phyloP scores from a whole-genome alignment of 1,140 invertebrate species.

The Calliphora vicina region DNA sequence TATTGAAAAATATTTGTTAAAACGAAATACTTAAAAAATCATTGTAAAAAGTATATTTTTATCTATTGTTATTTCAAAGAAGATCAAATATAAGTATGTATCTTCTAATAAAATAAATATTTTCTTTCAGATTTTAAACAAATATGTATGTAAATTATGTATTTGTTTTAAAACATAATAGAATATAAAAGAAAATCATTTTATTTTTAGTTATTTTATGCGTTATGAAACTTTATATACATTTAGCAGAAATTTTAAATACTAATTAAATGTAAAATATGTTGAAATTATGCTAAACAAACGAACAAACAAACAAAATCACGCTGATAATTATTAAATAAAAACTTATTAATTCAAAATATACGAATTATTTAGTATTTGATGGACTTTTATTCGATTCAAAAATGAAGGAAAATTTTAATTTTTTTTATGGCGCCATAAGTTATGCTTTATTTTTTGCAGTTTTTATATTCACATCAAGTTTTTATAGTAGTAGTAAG shows the following conservation, averaged over 20 bases:
- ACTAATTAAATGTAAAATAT: not conserved
- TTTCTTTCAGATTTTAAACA: not conserved
- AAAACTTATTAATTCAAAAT: not conserved
- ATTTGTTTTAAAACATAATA: not conserved
- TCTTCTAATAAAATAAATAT: not conserved
- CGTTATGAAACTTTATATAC: not conserved
- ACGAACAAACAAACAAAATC: not conserved
- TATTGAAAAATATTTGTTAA: not conserved
- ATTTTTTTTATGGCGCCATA: no score
- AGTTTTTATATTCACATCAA: no score
- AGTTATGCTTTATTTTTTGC: no score
- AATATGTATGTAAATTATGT: not conserved
- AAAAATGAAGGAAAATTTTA: no score
- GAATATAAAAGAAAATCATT: not conserved
- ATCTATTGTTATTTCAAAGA: not conserved
- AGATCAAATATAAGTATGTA: not conserved
- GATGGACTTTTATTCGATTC: not conserved
- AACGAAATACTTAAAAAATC: not conserved
- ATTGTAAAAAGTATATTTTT: conserved; percentile 8
- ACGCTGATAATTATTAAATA: not conserved
- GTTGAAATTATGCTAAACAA: conserved; percentile 2
- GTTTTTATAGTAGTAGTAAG: no score
- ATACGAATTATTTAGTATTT: not conserved
- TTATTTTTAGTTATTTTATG: not conserved
- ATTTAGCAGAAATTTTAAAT: conserved; percentile 7